A percentile compares a stretch with the other conserved stretches of the same genome.
Evolutionary conservation across 2,888 invertebrate species (phyloP).

Genomic region (Pseudococcus viburni): DNA sequence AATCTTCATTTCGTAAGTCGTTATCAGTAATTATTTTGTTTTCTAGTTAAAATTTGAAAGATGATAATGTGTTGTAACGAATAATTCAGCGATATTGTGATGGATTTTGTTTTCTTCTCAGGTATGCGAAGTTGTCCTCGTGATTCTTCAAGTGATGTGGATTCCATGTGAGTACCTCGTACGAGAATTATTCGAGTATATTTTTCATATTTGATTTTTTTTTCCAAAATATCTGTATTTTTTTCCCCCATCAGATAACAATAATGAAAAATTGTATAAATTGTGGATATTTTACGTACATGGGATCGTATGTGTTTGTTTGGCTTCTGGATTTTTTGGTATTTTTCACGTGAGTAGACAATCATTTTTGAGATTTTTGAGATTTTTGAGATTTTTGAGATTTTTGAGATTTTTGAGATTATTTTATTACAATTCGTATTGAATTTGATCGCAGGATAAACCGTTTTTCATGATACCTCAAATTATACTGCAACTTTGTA

Average conservation of each 20-base stretch:
- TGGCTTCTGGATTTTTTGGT: neutral
- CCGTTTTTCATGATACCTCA: slow-evolving; percentile 4
- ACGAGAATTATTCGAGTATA: no score
- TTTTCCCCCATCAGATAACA: neutral
- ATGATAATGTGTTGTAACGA: neutral
- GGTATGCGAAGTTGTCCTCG: neutral
- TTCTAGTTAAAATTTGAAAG: neutral
- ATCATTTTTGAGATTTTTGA: neutral
- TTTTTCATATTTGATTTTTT: neutral
- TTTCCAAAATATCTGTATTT: neutral
- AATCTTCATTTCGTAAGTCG: neutral
- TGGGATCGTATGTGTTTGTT: neutral
- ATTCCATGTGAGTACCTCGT: neutral
- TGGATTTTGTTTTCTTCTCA: neutral
- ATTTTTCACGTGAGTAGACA: neutral
- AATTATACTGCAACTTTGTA: neutral
- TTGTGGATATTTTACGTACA: neutral
- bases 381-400: neutral
- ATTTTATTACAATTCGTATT: neutral
- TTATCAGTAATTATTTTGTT: neutral
- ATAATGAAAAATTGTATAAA: neutral
- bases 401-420: neutral
- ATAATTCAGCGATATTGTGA: neutral
- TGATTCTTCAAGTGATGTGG: neutral
- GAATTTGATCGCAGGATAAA: neutral